Base-by-base conservation (phyloP, 2,888 invertebrate genomes). In the Ormia ochracea region DNA sequence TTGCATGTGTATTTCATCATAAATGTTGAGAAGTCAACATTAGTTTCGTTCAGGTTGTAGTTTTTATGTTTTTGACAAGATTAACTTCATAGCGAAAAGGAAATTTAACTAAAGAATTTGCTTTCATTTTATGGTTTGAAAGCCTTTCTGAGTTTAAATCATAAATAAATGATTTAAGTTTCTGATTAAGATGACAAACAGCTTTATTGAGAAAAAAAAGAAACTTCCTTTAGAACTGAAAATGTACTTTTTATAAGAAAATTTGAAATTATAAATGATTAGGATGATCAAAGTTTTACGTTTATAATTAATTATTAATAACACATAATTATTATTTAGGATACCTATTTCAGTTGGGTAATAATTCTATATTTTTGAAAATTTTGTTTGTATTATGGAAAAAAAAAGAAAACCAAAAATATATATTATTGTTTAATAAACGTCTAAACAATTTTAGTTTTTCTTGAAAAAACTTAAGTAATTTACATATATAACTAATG, bases 181-280 rank as follows among this genome's bases (percentile, higher is more conserved):
- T 50, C 14, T 56, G 56, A 41, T 59, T 59, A 41, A 9, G 14
- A 12, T 23, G 10, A 4, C 0, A 43, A 28, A 2, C 5, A 43
- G 41, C 1, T 65, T 73, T 73, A 73, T 73, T 73, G 56, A 73
- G 38, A 63, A 73, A 26, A 73, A 65, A 48, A 73, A 65, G 21
- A 38, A 45, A 73, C 21, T 56, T 2, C 36, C 0, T 56, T 28
- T 23, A 17, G 5, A 59, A 1, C 36, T 23, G 45, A 6, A 58
- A 69, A 17, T n/a, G 45, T 10, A 36, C 10, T 2, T 12, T 17
- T 36, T 21, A 10, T 7, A 17, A 41, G 17, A 5, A 9, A 17
- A 23, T 26, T 38, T 26, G 36, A 5, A 17, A 14, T 26, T 26
- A 36, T 26, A 43, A 7, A 12, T 19, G 1, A 14, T 72, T 12